Conservation (phyloP, 2,888 invertebrate species). For the Acleris sparsana region DNA sequence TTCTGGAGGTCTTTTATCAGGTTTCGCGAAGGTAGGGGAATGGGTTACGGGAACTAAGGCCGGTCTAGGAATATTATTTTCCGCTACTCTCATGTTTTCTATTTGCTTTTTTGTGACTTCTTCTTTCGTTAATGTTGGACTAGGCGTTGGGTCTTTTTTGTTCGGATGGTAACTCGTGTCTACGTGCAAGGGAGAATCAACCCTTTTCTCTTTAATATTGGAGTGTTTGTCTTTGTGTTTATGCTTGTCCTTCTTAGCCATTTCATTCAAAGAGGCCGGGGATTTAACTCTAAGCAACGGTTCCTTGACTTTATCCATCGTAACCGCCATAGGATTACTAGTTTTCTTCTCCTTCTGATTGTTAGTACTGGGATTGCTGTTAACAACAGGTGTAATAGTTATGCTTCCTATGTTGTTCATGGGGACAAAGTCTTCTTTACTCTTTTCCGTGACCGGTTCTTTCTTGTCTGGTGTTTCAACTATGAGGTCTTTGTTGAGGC, state of each 20-base stretch:
- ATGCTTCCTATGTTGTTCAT: slow-evolving; percentile 74
- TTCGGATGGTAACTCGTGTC: slow-evolving; percentile 63
- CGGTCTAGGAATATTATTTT: slow-evolving; percentile 73
- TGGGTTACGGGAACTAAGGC: slow-evolving; percentile 67
- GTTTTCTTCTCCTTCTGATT: slow-evolving; percentile 53
- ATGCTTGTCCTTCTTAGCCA: slow-evolving; percentile 56
- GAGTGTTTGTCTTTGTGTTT: slow-evolving; percentile 50
- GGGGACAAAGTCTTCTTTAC: slow-evolving; percentile 67
- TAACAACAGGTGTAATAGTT: slow-evolving; percentile 73
- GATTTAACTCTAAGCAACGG: slow-evolving; percentile 72
- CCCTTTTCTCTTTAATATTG: slow-evolving; percentile 52
- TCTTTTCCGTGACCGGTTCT: slow-evolving; percentile 49
- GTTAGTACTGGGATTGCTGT: slow-evolving; percentile 28
- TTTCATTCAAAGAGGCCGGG: slow-evolving; percentile 74
- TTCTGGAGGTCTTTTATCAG: slow-evolving; percentile 71
- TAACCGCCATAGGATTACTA: slow-evolving; percentile 20
- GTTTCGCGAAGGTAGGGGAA: slow-evolving; percentile 75
- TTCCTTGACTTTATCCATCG: slow-evolving; percentile 52
- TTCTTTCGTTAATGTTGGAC: slow-evolving; percentile 60
- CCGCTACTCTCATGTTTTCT: slow-evolving; percentile 65
- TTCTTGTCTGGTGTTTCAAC: slow-evolving; percentile 61
- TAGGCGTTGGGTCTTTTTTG: slow-evolving; percentile 56
- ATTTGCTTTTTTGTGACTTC: slow-evolving; percentile 67
- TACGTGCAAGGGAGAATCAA: slow-evolving; percentile 61
- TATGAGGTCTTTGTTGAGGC: slow-evolving; percentile 60